Evolutionary conservation across 1,140 invertebrate species (phyloP), one percentile per base, ranked within the genome.

Genomic region (Drosophila serrata): DNA sequence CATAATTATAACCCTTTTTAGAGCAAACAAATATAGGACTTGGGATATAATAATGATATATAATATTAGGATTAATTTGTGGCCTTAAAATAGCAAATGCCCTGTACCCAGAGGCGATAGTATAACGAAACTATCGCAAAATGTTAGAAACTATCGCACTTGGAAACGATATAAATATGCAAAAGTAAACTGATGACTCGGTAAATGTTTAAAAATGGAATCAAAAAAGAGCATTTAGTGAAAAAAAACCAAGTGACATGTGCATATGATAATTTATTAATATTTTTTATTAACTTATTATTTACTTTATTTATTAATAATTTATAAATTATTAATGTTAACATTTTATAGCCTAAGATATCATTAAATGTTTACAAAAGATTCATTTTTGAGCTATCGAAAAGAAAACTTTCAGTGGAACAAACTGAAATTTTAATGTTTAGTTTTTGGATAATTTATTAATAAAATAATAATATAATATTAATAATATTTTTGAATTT

Each of bases 1-100:
- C 65, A 69, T 69, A 69, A 53, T 65, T 29, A 65, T 35, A 51
- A 15, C 35, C 51, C 29, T 13, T 31, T 17, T 59, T 33, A 24
- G 24, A 6, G 1, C 11, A 31, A 24, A 15, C 35, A 56, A 56
- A 56, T 24, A 6, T 40, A 24, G 8, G 13, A 37, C 13, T 55
- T 3, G n/a, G 51, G 17, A 22, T 35, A 24, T 22, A 15, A 31
- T 12, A 49, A 15, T 46, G 13, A 13, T 1, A 42, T 42, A 42
- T 42, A 19, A 27, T 27, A n/a, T 24, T 4, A 6, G 22, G n/a
- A 29, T n/a, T 55, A 19, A 55, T 55, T 22, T 55, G 33, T 37
- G 33, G 19, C 19, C 22, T n/a, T 6, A 48, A 48, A n/a, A 27
- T 45, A 1, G 12, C 5, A 13, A 22, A 22, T 43, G 17, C 13